phyloP scores from a whole-genome alignment of 2,113 vertebrate species.

The Alosa alosa region DNA sequence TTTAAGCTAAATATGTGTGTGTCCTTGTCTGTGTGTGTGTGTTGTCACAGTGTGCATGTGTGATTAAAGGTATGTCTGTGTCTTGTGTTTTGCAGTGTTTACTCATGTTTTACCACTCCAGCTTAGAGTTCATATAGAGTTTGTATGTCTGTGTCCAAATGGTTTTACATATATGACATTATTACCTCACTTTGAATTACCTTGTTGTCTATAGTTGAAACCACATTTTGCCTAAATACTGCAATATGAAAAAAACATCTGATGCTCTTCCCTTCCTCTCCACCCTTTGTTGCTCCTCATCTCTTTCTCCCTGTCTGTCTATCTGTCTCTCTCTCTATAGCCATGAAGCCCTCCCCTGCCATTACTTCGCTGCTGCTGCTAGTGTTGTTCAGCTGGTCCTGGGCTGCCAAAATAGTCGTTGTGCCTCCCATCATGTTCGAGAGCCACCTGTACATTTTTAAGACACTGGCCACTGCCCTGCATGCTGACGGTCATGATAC shows the following conservation, averaged over 20 bases:
- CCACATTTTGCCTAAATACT: neutral
- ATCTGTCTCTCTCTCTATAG: neutral
- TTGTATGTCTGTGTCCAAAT: neutral
- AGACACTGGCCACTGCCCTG: slow-evolving; percentile 89
- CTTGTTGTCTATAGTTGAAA: neutral
- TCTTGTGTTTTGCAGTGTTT: neutral
- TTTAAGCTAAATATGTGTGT: too few species aligned
- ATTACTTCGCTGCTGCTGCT: slow-evolving; percentile 79
- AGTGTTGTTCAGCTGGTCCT: slow-evolving; percentile 56
- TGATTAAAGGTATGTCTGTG: neutral
- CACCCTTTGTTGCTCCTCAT: neutral
- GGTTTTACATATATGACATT: neutral
- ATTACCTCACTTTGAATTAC: neutral
- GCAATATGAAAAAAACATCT: neutral
- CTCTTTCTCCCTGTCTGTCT: too few species aligned
- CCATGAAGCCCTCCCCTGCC: slow-evolving; percentile 55
- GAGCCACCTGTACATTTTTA: slow-evolving; percentile 99
- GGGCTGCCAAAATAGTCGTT: slow-evolving; percentile 92
- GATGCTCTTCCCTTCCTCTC: slow-evolving; percentile 12
- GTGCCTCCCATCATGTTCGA: slow-evolving; percentile 99
- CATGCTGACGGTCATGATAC: slow-evolving; percentile 87
- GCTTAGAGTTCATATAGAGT: neutral
- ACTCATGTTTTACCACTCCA: neutral
- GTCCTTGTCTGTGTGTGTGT: too few species aligned
- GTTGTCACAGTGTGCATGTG: too few species aligned